These are phyloP conservation scores for Xestoiulus laeticollis DNA, from an alignment of 2,888 invertebrate species.

Conservation along the genomic window DNA sequence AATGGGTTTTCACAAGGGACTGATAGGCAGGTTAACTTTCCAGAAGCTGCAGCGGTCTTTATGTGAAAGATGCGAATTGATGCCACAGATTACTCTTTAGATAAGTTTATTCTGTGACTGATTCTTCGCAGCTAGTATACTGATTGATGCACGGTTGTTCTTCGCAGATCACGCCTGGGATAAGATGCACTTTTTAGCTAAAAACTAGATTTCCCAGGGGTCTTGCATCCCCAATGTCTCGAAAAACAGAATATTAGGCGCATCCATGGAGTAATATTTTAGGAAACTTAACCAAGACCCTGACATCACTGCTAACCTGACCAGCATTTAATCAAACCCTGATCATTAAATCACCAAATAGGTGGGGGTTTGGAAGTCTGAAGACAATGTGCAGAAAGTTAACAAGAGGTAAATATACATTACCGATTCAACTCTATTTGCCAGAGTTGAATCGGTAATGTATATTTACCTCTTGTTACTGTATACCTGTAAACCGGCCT, in stretches of 20 bases:
- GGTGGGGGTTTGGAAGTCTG: not conserved
- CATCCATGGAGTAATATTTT: not conserved
- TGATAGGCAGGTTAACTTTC: not conserved
- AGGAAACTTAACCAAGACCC: not conserved
- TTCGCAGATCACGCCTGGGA: not conserved
- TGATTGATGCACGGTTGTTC: not conserved
- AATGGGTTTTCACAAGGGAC: not conserved
- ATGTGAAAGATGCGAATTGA: not conserved
- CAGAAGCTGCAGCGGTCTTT: not conserved
- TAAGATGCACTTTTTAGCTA: not conserved
- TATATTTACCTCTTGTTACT: not conserved
- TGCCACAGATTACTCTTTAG: not conserved
- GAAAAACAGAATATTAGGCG: not conserved
- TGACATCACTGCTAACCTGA: not conserved
- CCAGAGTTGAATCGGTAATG: too few relatives aligned
- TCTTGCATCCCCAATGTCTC: not conserved
- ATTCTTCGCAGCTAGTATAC: not conserved
- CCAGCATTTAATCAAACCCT: constrained; percentile 4
- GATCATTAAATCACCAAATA: not conserved
- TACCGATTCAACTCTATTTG: too few relatives aligned
- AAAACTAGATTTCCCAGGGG: constrained; percentile 21
- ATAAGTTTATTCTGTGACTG: not conserved
- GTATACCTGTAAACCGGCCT: too few relatives aligned
- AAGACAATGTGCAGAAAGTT: not conserved
- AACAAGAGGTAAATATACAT: not conserved